Evolutionary conservation across 2,888 invertebrate genomes (phyloP).

Genomic region (Parochlus steinenii): DNA sequence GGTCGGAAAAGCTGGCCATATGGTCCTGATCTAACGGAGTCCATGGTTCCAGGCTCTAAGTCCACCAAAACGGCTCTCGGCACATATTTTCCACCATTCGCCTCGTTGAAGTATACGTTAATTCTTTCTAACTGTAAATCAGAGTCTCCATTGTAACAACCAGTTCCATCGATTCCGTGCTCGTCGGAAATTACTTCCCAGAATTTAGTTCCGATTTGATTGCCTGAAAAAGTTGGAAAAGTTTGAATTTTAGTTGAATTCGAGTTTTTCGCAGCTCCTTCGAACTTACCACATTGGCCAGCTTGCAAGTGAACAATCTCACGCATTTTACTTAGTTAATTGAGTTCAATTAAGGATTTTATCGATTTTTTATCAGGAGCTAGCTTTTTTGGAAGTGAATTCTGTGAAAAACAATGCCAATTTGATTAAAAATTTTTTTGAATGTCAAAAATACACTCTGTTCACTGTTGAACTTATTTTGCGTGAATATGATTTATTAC

Average conservation of each 20-base stretch:
- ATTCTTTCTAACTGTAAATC: slow-evolving; percentile 88
- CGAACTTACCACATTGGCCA: slow-evolving; percentile 88
- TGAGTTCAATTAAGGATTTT: too few relatives aligned
- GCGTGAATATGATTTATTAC: too few relatives aligned
- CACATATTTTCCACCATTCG: slow-evolving; percentile 85
- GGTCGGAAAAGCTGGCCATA: slow-evolving; percentile 89
- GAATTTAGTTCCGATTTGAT: slow-evolving; percentile 93
- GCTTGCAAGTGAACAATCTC: slow-evolving; percentile 93
- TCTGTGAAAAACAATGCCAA: too few relatives aligned
- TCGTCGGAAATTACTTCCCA: slow-evolving; percentile 95
- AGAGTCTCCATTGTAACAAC: slow-evolving; percentile 78
- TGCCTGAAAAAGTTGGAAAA: too few relatives aligned
- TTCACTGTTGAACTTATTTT: too few relatives aligned
- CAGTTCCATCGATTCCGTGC: slow-evolving; percentile 85
- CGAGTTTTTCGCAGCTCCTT: too few relatives aligned
- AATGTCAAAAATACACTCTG: too few relatives aligned
- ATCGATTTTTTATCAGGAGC: too few relatives aligned
- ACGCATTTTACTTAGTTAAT: slow-evolving; percentile 69
- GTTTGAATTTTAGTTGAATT: too few relatives aligned
- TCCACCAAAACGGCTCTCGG: slow-evolving; percentile 88
- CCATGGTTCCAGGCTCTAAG: slow-evolving; percentile 95
- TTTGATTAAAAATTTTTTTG: too few relatives aligned
- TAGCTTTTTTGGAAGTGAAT: too few relatives aligned
- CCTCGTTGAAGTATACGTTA: slow-evolving; percentile 92
- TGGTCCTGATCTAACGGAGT: slow-evolving; percentile 85